Percentiles rank a stretch among this genome's conserved stretches.
Conservation (phyloP, 2,888 invertebrate species). For the Isotomurus palustris region DNA sequence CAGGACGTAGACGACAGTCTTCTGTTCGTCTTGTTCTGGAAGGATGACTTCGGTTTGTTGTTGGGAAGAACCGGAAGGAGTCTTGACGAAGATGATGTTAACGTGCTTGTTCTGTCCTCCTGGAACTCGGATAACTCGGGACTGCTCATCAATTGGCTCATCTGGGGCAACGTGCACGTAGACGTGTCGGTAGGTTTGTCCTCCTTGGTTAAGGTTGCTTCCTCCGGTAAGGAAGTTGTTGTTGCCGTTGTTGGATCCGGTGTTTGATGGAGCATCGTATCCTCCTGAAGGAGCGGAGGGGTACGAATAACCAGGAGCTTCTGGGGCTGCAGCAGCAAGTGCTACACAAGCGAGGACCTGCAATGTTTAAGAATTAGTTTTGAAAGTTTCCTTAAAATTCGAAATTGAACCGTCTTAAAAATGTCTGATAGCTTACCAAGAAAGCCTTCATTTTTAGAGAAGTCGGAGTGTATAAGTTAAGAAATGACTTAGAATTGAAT, state of each 20-base stretch:
- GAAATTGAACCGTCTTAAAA: too few species aligned
- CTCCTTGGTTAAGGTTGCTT: not conserved
- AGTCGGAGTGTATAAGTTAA: not conserved
- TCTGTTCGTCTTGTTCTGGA: constrained; percentile 21
- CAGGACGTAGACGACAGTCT: constrained; percentile 19
- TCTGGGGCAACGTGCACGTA: constrained; percentile 9
- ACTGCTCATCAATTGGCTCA: constrained; percentile 3
- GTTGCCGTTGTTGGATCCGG: not conserved
- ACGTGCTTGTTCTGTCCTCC: constrained; percentile 6
- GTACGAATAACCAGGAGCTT: constrained; percentile 1
- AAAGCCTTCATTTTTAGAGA: not conserved
- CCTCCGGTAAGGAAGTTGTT: not conserved
- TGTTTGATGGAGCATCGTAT: too few species aligned
- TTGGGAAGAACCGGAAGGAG: constrained; percentile 9
- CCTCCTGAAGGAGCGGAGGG: constrained; percentile 1
- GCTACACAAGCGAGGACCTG: not conserved
- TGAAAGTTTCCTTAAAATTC: not conserved
- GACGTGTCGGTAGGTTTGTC: constrained; percentile 8
- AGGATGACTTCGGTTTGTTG: constrained; percentile 23
- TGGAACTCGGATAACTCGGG: constrained; percentile 9
- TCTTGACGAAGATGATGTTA: constrained; percentile 24
- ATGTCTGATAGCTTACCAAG: not conserved
- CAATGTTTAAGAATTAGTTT: not conserved
- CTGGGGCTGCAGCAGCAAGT: not conserved
- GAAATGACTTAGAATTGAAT: not conserved